Evolutionary conservation across 2,888 invertebrate genomes (phyloP), one percentile per base, ranked within the genome.

Genomic region (Magallana nippona): DNA sequence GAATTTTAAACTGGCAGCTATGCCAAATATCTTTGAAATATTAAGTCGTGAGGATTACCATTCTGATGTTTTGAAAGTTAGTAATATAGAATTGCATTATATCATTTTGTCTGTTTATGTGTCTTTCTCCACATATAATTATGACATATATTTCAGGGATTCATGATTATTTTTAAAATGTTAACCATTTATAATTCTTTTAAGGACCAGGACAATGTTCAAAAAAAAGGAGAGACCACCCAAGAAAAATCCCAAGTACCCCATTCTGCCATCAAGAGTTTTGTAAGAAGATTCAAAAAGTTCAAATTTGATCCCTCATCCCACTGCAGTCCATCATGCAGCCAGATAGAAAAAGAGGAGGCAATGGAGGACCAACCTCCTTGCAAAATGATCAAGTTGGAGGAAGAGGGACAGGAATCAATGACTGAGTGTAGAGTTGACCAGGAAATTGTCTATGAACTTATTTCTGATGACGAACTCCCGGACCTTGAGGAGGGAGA

Each of bases 381-480:
- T 13, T 27, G 22, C 11, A 71, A 71, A 71, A 13, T 71, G 11
- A 22, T 71, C 32, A 71, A 71, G 27, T 71, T 71, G 15, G 71
- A 71, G 27, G 71, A 13, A 71, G 27, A 32, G 15, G 11, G 32
- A 3, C 32, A 32, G 44, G 44, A 44, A 22, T 8, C 22, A 27
- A 15, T 13, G 13, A 22, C 27, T 2, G 32, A 5, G 27, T 15
- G 1, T 15, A 32, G 32, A 13, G 5, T 27, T 13, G 27, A 32
- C 27, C 13, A 27, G 19, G 11, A 22, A 11, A 27, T 71, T 3
- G 22, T 27, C 13, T 22, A 71, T 1, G 13, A 27, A 22, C 44
- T 5, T 5, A 71, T 71, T 32, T 79, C 79, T 19, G 79, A 79
- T 57, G 78, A 78, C n/a, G 79, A 79, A 22, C 79, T 79, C n/a